Conservation (phyloP, 2,113 vertebrate species). For the Callipepla squamata region DNA sequence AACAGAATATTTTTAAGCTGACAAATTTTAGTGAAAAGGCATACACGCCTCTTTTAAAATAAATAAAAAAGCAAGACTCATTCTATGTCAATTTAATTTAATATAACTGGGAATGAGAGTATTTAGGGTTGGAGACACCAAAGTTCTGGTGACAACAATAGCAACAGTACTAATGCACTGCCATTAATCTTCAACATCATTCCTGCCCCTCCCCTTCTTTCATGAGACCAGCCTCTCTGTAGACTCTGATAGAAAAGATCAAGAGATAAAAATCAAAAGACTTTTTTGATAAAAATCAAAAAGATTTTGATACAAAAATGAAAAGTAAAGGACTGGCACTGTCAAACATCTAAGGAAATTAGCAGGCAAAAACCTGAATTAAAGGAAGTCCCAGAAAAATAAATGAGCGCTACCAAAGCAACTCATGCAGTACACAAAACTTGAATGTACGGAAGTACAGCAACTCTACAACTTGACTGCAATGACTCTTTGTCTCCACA, state of each 20-base stretch:
- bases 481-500: slow-evolving; percentile 56
- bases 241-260: slow-evolving; percentile 35
- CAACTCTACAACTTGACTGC: neutral
- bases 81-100: slow-evolving; percentile 10
- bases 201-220: neutral
- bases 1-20: slow-evolving; percentile 49
- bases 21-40: neutral
- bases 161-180: neutral
- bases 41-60: slow-evolving; percentile 22
- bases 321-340: slow-evolving; percentile 8
- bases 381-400: neutral
- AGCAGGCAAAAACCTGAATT: slow-evolving; percentile 7
- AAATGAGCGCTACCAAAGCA: neutral
- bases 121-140: neutral
- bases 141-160: neutral
- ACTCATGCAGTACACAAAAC: neutral
- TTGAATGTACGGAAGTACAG: neutral
- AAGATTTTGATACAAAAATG: neutral
- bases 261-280: slow-evolving; percentile 39
- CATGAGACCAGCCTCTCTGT: neutral
- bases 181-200: neutral
- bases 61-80: neutral
- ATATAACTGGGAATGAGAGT: neutral
- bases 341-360: slow-evolving; percentile 1
- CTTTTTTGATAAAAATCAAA: slow-evolving; percentile 4